Evolutionary conservation across 2,888 invertebrate genomes (phyloP), one percentile per base, ranked within the genome.

Genomic region (Pardosa pseudoannulata): DNA sequence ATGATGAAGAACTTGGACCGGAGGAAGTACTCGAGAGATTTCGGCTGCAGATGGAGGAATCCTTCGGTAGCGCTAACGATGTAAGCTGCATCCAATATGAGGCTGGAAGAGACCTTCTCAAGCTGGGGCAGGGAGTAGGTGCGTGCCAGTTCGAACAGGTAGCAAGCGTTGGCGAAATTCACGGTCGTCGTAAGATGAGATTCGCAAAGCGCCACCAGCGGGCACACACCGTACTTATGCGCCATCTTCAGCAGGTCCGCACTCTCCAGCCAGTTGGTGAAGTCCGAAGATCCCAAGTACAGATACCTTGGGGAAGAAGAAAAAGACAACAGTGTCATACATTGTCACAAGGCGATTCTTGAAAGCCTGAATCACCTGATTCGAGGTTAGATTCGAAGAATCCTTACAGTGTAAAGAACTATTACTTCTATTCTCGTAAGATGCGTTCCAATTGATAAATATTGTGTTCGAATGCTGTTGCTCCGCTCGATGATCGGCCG

Each of bases 171-270:
- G n/a, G 71, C 64, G 50, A 80, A 41, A 9, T 5, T 29, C 0
- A 83, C n/a, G 1, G 11, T 7, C 3, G 27, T 28, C 3, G 36
- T 16, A 5, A 85, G 65, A 32, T 32, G 68, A 0, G 23, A 6
- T 39, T 86, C 86, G 46, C 79, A 56, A 0, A 75, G n/a, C n/a
- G 6, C 27, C 7, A 75, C 28, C 5, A 86, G 46, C 0, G 79
- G n/a, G 6, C 71, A 50, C 1, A 80, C 86, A 5, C 62, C 19
- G 31, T 80, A 86, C 31, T 86, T 75, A 71, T 79, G 86, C 2
- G 79, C 62, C 1, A 86, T 23, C 16, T 50, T 64, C 67, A 86
- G 6, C 5, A 86, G 36, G n/a, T 64, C 39, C 1, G 41, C 41
- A 0, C 64, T 65, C 1, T 74, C 79, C 6, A 5, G 13, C 86